Percentiles rank a stretch among this genome's conserved stretches.
phyloP scores from a whole-genome alignment of 2,113 vertebrate genomes.

The Erpornis zantholeuca region DNA sequence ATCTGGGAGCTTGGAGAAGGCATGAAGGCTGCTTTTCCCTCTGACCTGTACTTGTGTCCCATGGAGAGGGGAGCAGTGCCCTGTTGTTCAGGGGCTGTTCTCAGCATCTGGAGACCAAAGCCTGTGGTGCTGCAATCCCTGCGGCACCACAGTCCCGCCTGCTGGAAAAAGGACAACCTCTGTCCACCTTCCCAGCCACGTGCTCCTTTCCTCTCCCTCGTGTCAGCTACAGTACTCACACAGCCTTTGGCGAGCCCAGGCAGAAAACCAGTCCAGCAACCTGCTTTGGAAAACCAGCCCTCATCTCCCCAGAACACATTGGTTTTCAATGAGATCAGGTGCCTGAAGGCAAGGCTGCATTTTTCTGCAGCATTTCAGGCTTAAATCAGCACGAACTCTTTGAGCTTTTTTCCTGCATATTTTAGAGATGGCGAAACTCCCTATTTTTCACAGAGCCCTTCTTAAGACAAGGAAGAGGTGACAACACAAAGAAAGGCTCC shows the following conservation, averaged over 20 bases:
- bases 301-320: background rate
- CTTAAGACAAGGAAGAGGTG: background rate
- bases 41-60: background rate
- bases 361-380: background rate
- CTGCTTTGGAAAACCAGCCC: background rate
- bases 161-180: background rate
- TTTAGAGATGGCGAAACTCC: background rate
- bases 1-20: background rate
- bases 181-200: background rate
- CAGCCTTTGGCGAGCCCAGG: background rate
- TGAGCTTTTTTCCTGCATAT: background rate
- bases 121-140: background rate
- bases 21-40: background rate
- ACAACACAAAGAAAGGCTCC: background rate
- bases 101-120: background rate
- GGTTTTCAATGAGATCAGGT: slow-evolving; percentile 3
- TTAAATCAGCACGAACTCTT: background rate
- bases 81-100: background rate
- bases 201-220: background rate
- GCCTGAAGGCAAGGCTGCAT: background rate
- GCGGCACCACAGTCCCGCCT: background rate
- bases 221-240: background rate
- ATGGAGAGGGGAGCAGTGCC: background rate
- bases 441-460: background rate
- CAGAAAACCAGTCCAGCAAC: background rate